Conservation (phyloP, 2,888 invertebrate species). For the Aelia acuminata region DNA sequence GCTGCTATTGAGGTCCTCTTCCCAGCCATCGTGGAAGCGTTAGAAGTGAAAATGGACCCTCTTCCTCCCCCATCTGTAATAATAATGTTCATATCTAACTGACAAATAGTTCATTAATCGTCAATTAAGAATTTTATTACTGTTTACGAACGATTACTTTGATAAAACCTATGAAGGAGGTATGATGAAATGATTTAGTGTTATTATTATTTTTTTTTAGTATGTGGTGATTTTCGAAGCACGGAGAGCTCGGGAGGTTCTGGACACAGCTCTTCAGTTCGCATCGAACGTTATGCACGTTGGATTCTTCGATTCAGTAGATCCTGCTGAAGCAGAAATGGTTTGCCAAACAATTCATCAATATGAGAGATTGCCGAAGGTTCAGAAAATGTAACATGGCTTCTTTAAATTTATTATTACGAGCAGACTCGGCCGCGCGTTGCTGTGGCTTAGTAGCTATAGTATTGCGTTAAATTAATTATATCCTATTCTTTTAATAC, state of each 20-base stretch:
- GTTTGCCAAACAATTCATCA: conserved; percentile 64
- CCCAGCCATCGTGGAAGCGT: conserved; percentile 71
- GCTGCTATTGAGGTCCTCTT: conserved; percentile 70
- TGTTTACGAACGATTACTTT: not conserved
- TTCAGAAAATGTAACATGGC: conserved; percentile 71
- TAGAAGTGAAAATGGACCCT: conserved; percentile 74
- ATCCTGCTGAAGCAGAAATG: conserved; percentile 73
- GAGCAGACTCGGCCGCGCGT: no score
- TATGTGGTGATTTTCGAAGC: conserved; percentile 78
- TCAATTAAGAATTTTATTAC: not conserved
- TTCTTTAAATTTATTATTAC: not conserved
- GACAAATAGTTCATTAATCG: not conserved
- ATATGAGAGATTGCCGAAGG: conserved; percentile 67
- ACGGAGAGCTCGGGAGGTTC: conserved; percentile 76
- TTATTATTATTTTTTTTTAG: conserved; percentile 61
- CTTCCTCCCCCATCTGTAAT: conserved; percentile 77
- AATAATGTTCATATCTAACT: not conserved
- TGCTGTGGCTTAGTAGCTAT: no score
- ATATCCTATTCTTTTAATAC: no score
- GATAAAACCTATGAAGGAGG: no score
- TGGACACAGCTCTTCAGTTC: conserved; percentile 72
- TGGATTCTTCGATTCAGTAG: conserved; percentile 79
- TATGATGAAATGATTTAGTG: no score
- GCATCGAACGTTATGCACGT: conserved; percentile 74
- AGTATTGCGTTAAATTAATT: no score